phyloP scores from a whole-genome alignment of 2,888 invertebrate species.

The Gari tellinella region DNA sequence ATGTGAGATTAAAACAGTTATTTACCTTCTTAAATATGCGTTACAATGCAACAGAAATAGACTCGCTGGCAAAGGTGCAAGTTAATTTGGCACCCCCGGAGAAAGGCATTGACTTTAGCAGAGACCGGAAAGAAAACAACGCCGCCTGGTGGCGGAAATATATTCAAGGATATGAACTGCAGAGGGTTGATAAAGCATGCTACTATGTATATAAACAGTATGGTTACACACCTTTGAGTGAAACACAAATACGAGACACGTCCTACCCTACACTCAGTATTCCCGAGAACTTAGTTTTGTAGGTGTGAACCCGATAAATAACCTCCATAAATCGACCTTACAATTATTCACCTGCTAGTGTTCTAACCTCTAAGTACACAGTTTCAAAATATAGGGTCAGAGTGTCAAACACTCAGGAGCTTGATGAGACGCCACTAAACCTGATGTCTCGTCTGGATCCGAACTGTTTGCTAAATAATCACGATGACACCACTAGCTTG shows the following conservation, averaged over 20 bases:
- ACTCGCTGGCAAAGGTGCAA: slow-evolving; percentile 26
- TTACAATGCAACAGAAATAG: slow-evolving; percentile 25
- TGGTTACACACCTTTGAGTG: slow-evolving; percentile 17
- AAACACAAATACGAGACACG: slow-evolving; percentile 7
- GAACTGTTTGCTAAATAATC: too few relatives aligned
- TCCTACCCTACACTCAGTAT: slow-evolving; percentile 1
- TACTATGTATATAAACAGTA: slow-evolving; percentile 10
- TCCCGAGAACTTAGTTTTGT: slow-evolving; percentile 2
- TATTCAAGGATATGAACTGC: slow-evolving; percentile 22
- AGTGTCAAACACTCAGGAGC: too few relatives aligned
- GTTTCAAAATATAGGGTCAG: too few relatives aligned
- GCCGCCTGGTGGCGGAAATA: slow-evolving; percentile 46
- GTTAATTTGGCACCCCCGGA: slow-evolving; percentile 46
- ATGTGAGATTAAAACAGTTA: slow-evolving; percentile 28
- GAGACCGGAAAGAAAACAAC: slow-evolving; percentile 31
- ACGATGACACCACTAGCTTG: too few relatives aligned
- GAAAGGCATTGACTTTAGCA: slow-evolving; percentile 24
- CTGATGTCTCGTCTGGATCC: too few relatives aligned
- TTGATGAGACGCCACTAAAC: too few relatives aligned
- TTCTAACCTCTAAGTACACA: too few relatives aligned
- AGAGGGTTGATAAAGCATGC: slow-evolving; percentile 30
- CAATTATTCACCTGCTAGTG: too few relatives aligned
- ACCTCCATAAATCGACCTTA: too few relatives aligned
- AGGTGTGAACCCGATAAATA: too few relatives aligned
- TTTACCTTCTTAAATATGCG: slow-evolving; percentile 23